Percentiles rank a stretch among this genome's conserved stretches.
Evolutionary conservation across 2,113 vertebrate species (phyloP).

Genomic region (Dicaeum eximium): DNA sequence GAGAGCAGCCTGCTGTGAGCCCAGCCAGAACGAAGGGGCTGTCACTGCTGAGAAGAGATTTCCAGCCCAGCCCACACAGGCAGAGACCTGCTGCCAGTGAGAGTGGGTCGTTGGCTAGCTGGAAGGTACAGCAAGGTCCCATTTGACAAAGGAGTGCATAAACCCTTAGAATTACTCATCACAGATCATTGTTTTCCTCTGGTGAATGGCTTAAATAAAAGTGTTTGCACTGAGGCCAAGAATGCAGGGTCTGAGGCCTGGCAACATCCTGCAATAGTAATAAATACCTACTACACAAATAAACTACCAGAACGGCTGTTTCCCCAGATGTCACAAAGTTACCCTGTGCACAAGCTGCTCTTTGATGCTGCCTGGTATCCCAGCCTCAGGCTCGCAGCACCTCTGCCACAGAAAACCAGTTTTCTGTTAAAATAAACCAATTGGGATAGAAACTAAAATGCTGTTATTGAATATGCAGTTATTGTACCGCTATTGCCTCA

Average conservation of each 20-base stretch:
- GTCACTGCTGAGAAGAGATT: not conserved
- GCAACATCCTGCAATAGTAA: not conserved
- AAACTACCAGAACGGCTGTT: not conserved
- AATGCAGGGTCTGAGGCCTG: not conserved
- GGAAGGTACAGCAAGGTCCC: not conserved
- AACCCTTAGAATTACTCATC: not conserved
- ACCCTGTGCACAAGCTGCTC: rapidly evolving
- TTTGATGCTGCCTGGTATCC: not conserved
- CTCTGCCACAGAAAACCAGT: not conserved
- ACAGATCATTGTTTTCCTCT: not conserved
- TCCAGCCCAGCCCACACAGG: not conserved
- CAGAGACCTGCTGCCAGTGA: not conserved
- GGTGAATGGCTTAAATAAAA: not conserved
- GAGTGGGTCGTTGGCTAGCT: not conserved
- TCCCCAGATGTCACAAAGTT: not conserved
- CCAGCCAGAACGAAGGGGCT: not conserved
- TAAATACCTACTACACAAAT: not conserved
- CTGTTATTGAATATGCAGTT: not conserved
- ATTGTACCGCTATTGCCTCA: not conserved
- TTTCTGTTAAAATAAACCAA: not conserved
- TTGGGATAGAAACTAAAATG: not conserved
- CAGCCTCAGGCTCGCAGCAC: not conserved
- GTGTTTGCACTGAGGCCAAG: not conserved
- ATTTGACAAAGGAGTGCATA: not conserved
- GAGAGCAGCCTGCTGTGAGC: not conserved